Percentiles rank a stretch among this genome's conserved stretches.
These are phyloP conservation scores for Palloptera scutellata DNA, from an alignment of 2,888 invertebrate species.

Conservation along the genomic window DNA sequence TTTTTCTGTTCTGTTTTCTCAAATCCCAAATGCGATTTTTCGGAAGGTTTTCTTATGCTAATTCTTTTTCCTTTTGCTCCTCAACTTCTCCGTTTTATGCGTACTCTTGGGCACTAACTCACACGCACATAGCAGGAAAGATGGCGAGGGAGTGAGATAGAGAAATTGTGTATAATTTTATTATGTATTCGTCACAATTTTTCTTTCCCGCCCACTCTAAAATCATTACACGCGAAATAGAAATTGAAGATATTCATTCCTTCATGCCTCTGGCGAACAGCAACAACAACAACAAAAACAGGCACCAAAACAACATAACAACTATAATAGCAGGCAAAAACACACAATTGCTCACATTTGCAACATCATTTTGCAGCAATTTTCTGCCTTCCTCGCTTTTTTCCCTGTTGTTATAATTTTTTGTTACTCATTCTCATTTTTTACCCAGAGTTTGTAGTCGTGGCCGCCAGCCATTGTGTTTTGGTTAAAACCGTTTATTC, in stretches of 20 bases:
- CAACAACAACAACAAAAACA: background rate
- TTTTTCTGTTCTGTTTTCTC: too few species aligned
- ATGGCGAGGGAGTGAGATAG: background rate
- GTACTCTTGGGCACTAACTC: too few species aligned
- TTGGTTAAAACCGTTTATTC: slow-evolving; percentile 12
- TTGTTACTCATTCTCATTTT: too few species aligned
- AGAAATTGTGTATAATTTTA: background rate
- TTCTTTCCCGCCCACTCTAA: background rate
- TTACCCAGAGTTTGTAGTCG: background rate
- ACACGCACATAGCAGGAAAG: too few species aligned
- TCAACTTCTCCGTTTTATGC: background rate
- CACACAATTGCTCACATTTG: slow-evolving; percentile 43
- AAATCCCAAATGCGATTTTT: slow-evolving; percentile 7
- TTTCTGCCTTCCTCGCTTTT: slow-evolving; percentile 34
- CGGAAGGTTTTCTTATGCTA: slow-evolving; percentile 53
- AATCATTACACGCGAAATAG: background rate
- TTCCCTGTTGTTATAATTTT: slow-evolving; percentile 15
- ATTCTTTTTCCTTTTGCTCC: slow-evolving; percentile 43
- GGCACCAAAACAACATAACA: background rate
- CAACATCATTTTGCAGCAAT: slow-evolving; percentile 46
- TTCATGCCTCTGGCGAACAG: background rate
- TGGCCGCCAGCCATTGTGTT: slow-evolving; percentile 13
- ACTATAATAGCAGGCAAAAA: slow-evolving; percentile 15
- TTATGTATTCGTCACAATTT: background rate
- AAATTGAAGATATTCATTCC: background rate